Evolutionary conservation across 2,113 vertebrate genomes (phyloP).

Genomic region (Lophura nycthemera): DNA sequence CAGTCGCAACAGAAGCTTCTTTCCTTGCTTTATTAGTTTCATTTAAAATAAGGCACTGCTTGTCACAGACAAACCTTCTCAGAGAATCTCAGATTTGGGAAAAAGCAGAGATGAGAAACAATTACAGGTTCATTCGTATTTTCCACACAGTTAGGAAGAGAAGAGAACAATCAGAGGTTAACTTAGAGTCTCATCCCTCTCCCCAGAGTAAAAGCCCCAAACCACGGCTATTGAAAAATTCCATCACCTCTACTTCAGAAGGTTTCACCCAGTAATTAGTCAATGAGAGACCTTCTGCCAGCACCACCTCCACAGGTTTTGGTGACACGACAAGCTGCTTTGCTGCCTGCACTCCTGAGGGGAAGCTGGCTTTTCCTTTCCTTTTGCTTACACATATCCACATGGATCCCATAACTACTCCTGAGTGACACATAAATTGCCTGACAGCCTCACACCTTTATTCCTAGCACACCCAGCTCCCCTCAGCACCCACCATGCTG

Average conservation of each 20-base stretch:
- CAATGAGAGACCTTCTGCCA: not conserved
- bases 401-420: not conserved
- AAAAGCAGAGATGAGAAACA: not conserved
- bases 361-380: not conserved
- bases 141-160: not conserved
- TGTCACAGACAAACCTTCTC: not conserved
- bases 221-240: not conserved
- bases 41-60: not conserved
- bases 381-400: not conserved
- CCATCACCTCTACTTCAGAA: not conserved
- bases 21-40: conserved; percentile 12
- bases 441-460: not conserved
- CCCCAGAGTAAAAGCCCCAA: fast-evolving
- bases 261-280: not conserved
- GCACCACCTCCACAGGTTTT: not conserved
- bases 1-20: conserved; percentile 35
- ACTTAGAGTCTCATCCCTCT: not conserved
- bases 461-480: not conserved
- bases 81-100: not conserved
- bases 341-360: not conserved
- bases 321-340: not conserved
- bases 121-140: fast-evolving
- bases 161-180: not conserved
- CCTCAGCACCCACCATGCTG: not conserved
- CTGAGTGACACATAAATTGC: not conserved